Conservation (phyloP, 2,888 invertebrate species). For the Congeria kusceri region DNA sequence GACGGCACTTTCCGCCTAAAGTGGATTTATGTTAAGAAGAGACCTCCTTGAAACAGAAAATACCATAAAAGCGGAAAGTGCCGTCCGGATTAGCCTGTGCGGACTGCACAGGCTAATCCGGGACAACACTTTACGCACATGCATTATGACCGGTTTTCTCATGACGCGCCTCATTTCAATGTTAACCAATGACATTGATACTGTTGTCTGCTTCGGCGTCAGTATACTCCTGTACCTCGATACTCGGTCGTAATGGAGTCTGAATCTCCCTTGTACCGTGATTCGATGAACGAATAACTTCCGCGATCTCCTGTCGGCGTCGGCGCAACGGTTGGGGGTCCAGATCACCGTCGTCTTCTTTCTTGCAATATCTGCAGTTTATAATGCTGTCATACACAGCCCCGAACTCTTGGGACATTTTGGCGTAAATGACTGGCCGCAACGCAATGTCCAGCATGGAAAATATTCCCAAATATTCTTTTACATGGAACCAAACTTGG, state of each 20-base stretch:
- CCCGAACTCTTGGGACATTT: constrained; percentile 76
- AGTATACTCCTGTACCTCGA: constrained; percentile 17
- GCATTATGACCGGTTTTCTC: too few relatives aligned
- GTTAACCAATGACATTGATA: constrained; percentile 11
- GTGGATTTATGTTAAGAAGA: too few relatives aligned
- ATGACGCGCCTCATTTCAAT: too few relatives aligned
- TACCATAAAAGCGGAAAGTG: too few relatives aligned
- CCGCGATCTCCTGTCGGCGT: constrained; percentile 49
- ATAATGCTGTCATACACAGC: constrained; percentile 79
- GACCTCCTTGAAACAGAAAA: too few relatives aligned
- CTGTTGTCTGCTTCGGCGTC: constrained; percentile 52
- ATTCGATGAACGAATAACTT: constrained; percentile 42
- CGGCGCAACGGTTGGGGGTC: constrained; percentile 28
- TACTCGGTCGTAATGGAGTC: constrained; percentile 24
- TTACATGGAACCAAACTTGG: constrained; percentile 56
- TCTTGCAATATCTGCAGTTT: constrained; percentile 75
- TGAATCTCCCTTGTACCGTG: neutral
- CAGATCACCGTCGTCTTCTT: constrained; percentile 45
- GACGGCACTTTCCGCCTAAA: too few relatives aligned
- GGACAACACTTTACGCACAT: too few relatives aligned
- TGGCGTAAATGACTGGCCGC: constrained; percentile 78
- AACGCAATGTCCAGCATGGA: constrained; percentile 75
- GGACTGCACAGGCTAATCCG: too few relatives aligned
- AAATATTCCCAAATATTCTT: constrained; percentile 65
- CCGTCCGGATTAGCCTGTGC: too few relatives aligned